These are phyloP conservation scores for Papilio polytes DNA, from an alignment of 1,140 invertebrate species.

Conservation along the genomic window DNA sequence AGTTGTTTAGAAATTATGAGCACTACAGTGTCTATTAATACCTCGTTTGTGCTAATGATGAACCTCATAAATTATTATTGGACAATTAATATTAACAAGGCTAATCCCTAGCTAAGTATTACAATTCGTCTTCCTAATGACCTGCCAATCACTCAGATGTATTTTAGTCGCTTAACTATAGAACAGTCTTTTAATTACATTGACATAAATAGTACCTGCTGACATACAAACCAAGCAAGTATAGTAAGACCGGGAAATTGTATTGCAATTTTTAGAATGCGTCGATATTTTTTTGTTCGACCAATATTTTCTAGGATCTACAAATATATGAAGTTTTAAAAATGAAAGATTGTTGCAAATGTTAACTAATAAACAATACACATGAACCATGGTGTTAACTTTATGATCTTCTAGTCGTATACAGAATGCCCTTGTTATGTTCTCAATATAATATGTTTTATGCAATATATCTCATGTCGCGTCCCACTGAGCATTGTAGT, in stretches of 20 bases:
- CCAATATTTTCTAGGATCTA: too few species aligned
- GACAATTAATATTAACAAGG: slow-evolving; percentile 18
- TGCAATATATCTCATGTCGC: not conserved
- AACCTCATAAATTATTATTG: slow-evolving; percentile 20
- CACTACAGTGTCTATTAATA: slow-evolving; percentile 8
- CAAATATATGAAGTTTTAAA: too few species aligned
- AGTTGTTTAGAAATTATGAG: not conserved
- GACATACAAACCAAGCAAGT: not conserved
- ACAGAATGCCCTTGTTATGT: not conserved
- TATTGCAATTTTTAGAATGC: too few species aligned
- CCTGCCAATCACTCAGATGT: not conserved
- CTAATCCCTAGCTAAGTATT: not conserved
- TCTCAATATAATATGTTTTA: not conserved
- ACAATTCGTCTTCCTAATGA: slow-evolving; percentile 22
- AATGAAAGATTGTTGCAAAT: too few species aligned
- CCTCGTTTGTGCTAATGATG: not conserved
- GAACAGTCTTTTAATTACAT: not conserved
- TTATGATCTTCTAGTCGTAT: not conserved
- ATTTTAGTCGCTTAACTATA: not conserved
- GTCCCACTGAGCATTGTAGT: slow-evolving; percentile 22
- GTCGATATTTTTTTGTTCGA: too few species aligned
- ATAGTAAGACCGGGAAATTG: not conserved
- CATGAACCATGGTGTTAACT: not conserved
- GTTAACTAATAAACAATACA: not conserved
- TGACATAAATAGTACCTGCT: not conserved